Evolutionary conservation across 2,888 invertebrate genomes (phyloP).

Genomic region (Drosophila neoperkinsi): DNA sequence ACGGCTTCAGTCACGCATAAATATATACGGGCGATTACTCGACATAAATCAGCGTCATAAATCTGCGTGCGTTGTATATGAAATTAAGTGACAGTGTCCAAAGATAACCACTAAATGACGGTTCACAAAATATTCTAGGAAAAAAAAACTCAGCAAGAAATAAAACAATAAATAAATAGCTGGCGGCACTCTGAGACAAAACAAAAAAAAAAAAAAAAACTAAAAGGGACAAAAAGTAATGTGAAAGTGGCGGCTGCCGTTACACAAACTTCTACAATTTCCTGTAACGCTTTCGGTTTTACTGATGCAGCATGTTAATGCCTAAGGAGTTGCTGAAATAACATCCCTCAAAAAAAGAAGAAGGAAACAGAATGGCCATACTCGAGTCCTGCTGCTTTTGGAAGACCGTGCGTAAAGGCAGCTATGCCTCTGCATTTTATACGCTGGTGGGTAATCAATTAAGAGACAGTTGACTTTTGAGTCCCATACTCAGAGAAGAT

Average conservation of each 20-base stretch:
- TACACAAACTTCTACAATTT: conserved; percentile 12
- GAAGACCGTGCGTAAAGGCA: conserved; percentile 82
- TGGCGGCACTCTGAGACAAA: conserved; percentile 35
- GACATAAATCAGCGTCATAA: conserved; percentile 73
- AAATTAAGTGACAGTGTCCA: conserved; percentile 62
- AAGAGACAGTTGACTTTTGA: conserved; percentile 45
- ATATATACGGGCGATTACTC: conserved; percentile 26
- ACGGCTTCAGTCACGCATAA: conserved; percentile 4
- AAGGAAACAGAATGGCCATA: conserved; percentile 75
- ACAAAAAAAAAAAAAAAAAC: conserved; percentile 34
- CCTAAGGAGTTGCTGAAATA: conserved; percentile 37
- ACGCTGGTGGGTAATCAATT: conserved; percentile 73
- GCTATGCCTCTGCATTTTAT: conserved; percentile 81
- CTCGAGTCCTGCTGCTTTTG: conserved; percentile 84
- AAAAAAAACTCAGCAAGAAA: conserved; percentile 8
- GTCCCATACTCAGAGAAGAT: conserved; percentile 12
- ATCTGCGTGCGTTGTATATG: conserved; percentile 62
- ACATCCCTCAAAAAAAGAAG: conserved; percentile 3
- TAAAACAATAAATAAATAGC: conserved; percentile 48
- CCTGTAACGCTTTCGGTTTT: background rate
- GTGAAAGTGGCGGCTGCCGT: conserved; percentile 76
- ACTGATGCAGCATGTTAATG: conserved; percentile 39
- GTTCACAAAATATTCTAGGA: conserved; percentile 30
- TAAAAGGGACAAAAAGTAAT: conserved; percentile 60
- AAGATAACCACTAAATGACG: conserved; percentile 44